Conservation (phyloP, 2,888 invertebrate genomes). For the Rosalia funebris region DNA sequence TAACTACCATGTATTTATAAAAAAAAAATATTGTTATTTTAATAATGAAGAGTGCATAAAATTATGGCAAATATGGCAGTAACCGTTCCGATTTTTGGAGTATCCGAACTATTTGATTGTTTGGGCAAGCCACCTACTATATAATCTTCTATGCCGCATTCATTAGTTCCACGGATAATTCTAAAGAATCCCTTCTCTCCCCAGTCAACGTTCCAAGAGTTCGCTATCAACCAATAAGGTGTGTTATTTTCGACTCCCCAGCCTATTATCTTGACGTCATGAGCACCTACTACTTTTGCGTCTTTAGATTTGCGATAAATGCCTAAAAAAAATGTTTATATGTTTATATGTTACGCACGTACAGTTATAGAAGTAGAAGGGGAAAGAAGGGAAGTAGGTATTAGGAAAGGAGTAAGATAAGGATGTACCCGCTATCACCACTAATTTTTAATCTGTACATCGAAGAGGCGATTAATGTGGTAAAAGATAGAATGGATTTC, state of each 20-base stretch:
- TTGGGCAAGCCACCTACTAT: constrained; percentile 69
- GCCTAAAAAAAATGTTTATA: constrained; percentile 66
- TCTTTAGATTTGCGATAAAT: constrained; percentile 80
- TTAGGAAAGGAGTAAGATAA: too few species aligned
- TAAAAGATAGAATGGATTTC: too few species aligned
- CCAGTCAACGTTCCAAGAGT: constrained; percentile 96
- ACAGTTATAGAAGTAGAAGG: too few species aligned
- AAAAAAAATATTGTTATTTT: too few species aligned
- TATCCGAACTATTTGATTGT: background rate
- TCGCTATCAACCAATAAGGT: constrained; percentile 90
- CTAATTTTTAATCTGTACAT: too few species aligned
- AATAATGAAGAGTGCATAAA: too few species aligned
- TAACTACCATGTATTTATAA: too few species aligned
- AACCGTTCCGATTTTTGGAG: background rate
- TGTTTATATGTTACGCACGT: too few species aligned
- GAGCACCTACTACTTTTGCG: constrained; percentile 76
- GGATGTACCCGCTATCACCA: too few species aligned
- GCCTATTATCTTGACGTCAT: constrained; percentile 88
- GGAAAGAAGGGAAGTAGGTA: too few species aligned
- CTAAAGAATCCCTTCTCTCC: constrained; percentile 89
- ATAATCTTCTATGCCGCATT: constrained; percentile 79
- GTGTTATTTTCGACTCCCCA: constrained; percentile 81
- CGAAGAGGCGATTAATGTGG: too few species aligned
- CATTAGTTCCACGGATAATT: constrained; percentile 82
- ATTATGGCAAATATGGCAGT: too few species aligned